phyloP scores from a whole-genome alignment of 1,140 invertebrate species.

The Drosophila kikkawai region DNA sequence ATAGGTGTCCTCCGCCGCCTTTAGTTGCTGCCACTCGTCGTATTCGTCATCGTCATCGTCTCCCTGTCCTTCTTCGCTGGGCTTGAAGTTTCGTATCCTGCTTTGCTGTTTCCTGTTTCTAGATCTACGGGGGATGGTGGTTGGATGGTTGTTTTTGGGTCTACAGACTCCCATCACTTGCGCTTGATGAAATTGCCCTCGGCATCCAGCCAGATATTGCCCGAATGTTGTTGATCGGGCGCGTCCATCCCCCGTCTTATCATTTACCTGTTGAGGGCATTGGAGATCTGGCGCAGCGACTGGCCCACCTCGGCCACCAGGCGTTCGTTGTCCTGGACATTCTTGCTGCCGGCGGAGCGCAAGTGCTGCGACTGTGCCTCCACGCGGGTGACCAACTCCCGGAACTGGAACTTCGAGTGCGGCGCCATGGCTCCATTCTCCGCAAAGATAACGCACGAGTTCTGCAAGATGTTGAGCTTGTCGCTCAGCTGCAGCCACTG shows the following conservation, averaged over 20 bases:
- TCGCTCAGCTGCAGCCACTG: conserved; percentile 94
- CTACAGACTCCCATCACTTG: conserved; percentile 41
- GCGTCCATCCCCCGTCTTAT: conserved; percentile 83
- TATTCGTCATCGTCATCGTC: conserved; percentile 17
- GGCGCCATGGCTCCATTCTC: conserved; percentile 91
- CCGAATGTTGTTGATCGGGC: conserved; percentile 45
- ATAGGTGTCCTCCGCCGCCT: conserved; percentile 53
- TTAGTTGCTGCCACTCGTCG: conserved; percentile 40
- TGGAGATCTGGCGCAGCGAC: conserved; percentile 92
- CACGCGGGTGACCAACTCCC: conserved; percentile 92
- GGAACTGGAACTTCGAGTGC: conserved; percentile 94
- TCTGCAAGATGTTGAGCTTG: conserved; percentile 92
- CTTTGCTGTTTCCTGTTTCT: conserved; percentile 17
- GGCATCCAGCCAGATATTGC: conserved; percentile 75
- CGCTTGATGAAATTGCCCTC: conserved; percentile 84
- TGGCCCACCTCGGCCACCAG: conserved; percentile 91
- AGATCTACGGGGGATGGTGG: conserved; percentile 62
- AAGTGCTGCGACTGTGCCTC: conserved; percentile 92
- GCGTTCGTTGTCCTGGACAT: conserved; percentile 89
- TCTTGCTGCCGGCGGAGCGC: conserved; percentile 89
- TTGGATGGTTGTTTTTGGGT: conserved; percentile 31
- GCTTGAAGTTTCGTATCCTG: conserved; percentile 64
- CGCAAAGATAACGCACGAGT: conserved; percentile 90
- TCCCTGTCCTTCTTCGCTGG: conserved; percentile 66
- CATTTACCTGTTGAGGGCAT: conserved; percentile 91